Base-by-base conservation (phyloP, 1,140 invertebrate species). In the Steinernema khuongi region DNA sequence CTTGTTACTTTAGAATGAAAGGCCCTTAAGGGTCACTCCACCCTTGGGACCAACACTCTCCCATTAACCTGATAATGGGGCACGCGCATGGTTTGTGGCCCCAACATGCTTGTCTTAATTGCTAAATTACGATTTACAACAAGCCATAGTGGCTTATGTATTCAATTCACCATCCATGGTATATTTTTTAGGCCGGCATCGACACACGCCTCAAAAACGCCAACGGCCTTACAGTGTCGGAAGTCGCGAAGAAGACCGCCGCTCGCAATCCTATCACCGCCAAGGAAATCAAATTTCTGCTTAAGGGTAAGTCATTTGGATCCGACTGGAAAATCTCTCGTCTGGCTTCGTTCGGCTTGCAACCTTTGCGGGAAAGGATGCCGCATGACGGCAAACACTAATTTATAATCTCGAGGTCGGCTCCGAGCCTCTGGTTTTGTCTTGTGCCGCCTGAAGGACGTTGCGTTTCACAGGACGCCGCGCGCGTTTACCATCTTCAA, bases 201-300 rank as follows among this genome's bases (percentile, higher is more conserved):
- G 71, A 77, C 31, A 30, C 36, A 14, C 30, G 19, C 28, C 31
- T 77, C 28, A 67, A 69, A 1, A 77, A 77, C n/a, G 19, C 71
- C 26, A 69, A 75, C 33, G 76, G 76, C 7, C 41, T 66, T 26
- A 77, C 76, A 18, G 74, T 74, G 31, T 72, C 31, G 22, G 76
- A 75, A 28, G 32, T 44, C n/a, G 74, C 74, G 19, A 77, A 77
- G 68, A 77, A 77, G 41, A 77, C 72, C 67, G 68, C 76, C 7
- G 14, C 32, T 18, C 33, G 69, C 4, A 77, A 77, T 66, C 76
- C 76, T 50, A 77, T 77, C n/a, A 76, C 76, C 7, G 43, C 43
- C n/a, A 75, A 75, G 68, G 76, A 77, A 30, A 77, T 77, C 43
- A 70, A 68, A 71, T 77, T 76, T 77, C 60, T 77, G 43, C 76